phyloP scores from a whole-genome alignment of 2,113 vertebrate genomes.

The Otus sunia region DNA sequence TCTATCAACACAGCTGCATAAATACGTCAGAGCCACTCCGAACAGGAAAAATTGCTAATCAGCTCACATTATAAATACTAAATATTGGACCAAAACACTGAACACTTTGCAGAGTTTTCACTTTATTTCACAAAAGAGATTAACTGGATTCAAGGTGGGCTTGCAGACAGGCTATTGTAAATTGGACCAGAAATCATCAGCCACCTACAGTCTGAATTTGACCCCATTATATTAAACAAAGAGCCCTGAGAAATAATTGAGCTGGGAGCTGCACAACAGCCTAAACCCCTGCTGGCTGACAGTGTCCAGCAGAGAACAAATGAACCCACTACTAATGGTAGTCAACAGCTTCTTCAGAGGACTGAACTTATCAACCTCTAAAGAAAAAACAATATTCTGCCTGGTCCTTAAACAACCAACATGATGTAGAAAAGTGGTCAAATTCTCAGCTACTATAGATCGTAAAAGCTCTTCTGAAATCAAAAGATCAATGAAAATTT shows the following conservation, averaged over 20 bases:
- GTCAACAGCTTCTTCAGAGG: slow-evolving; percentile 61
- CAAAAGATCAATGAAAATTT: neutral
- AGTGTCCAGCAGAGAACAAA: slow-evolving; percentile 67
- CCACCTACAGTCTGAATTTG: slow-evolving; percentile 60
- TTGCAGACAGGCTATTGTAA: slow-evolving; percentile 53
- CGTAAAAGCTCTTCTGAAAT: neutral
- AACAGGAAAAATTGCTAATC: neutral
- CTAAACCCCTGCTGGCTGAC: slow-evolving; percentile 58
- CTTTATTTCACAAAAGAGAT: slow-evolving; percentile 36
- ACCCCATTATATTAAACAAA: slow-evolving; percentile 71
- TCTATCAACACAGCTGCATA: neutral
- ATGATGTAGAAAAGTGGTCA: neutral
- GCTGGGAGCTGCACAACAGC: slow-evolving; percentile 58
- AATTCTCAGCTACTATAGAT: neutral
- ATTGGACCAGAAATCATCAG: slow-evolving; percentile 57
- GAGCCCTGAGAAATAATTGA: slow-evolving; percentile 65
- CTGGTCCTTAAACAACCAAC: neutral
- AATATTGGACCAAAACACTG: neutral
- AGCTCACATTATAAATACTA: neutral
- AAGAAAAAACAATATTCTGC: neutral
- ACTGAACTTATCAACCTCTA: slow-evolving; percentile 44
- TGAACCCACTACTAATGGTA: slow-evolving; percentile 66
- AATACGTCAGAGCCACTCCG: neutral
- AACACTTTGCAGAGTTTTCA: slow-evolving; percentile 22
- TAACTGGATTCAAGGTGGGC: slow-evolving; percentile 36